Conservation (phyloP, 2,888 invertebrate genomes). For the Odontothrips loti region DNA sequence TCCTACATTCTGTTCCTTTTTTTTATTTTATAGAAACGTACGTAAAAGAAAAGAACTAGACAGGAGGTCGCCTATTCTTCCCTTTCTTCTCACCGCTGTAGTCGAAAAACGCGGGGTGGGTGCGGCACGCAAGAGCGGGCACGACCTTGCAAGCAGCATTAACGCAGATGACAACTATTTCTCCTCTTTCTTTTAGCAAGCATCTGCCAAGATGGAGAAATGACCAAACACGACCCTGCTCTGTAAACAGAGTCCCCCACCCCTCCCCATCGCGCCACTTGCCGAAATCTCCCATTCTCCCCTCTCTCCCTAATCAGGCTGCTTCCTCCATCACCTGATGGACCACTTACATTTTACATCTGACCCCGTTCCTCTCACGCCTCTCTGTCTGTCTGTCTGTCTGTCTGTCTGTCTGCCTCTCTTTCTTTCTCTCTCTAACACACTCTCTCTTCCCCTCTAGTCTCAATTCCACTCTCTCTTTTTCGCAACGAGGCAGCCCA, state of each 20-base stretch:
- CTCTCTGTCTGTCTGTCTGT: background rate
- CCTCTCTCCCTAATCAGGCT: background rate
- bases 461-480: too few relatives aligned
- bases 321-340: background rate
- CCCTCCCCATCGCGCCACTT: background rate
- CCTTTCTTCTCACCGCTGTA: too few relatives aligned
- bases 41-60: too few relatives aligned
- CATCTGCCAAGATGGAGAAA: background rate
- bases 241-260: too few relatives aligned
- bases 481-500: too few relatives aligned
- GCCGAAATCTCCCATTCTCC: background rate
- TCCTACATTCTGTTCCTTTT: too few relatives aligned
- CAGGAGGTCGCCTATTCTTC: too few relatives aligned
- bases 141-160: background rate
- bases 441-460: background rate
- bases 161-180: background rate
- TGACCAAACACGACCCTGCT: too few relatives aligned
- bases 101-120: too few relatives aligned
- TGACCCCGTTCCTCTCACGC: background rate
- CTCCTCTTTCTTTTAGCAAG: background rate
- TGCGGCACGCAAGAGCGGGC: background rate
- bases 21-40: too few relatives aligned
- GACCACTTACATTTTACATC: conserved; percentile 17
- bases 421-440: background rate
- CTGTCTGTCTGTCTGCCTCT: background rate